Base-by-base conservation (phyloP, 1,140 invertebrate genomes). In the Tetranychus urticae region DNA sequence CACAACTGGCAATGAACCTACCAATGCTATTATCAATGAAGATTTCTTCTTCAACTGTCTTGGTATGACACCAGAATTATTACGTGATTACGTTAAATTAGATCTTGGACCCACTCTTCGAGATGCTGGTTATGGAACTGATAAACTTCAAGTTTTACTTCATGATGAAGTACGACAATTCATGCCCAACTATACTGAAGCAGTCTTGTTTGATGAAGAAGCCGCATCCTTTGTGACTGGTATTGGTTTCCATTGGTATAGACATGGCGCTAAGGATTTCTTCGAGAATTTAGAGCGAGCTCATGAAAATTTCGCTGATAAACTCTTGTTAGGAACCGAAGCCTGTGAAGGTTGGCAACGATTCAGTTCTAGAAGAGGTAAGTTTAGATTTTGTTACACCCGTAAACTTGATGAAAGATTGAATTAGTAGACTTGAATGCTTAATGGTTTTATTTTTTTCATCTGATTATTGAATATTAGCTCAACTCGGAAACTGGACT, bases 211-310 rank as follows among this genome's bases (percentile, higher is more conserved):
- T 12, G 61, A 64, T 52, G 6, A 14, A 13, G 61, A 57, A 14
- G 61, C 63, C 8, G 45, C 50, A 6, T 57, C 64, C 23, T 64
- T 63, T 46, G 52, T 62, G 13, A 31, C 50, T 10, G 61, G 61
- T 35, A 61, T 64, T 36, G 63, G n/a, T n/a, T 75, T 88, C 2
- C 87, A 90, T 70, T 90, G 82, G 82, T 90, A 80, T 65, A 1
- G 50, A 52, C 35, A n/a, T 37, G 37, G 5, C 13, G 7, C 7
- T 2, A 2, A 52, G 2, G n/a, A 52, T 52, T 33, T 33, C 31
- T 52, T 31, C 50, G 50, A 52, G 5, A 52, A 31, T 23, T 33
- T 52, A 72, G 78, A 0, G 65, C 77, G 0, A 59, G 31, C 63
- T 4, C 61, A 78, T 45, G n/a, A 37, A 13, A 65, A 71, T 3